These are phyloP conservation scores for Bombus polaris DNA, from an alignment of 1,140 invertebrate genomes.

Conservation along the genomic window DNA sequence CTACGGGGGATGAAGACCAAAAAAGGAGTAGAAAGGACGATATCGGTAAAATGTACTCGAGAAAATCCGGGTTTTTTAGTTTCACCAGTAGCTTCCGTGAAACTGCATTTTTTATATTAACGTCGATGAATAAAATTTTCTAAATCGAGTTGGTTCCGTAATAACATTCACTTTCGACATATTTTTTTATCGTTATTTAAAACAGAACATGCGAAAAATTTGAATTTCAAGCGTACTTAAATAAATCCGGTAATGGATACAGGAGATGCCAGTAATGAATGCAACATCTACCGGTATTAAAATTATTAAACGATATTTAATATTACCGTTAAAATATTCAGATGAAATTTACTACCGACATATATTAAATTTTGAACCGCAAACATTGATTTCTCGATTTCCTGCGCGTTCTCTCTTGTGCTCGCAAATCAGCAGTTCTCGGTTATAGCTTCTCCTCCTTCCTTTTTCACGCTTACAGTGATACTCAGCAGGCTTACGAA, in stretches of 20 bases:
- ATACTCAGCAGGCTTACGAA: slow-evolving; percentile 2
- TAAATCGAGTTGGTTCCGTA: neutral
- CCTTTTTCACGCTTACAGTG: neutral
- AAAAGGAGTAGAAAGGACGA: neutral
- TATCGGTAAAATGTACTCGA: slow-evolving; percentile 33
- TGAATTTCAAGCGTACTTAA: neutral
- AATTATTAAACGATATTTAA: neutral
- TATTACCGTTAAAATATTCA: neutral
- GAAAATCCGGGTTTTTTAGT: neutral
- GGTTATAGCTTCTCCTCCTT: neutral
- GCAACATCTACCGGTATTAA: neutral
- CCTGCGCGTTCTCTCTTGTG: neutral
- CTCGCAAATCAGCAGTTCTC: neutral
- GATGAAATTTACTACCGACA: neutral
- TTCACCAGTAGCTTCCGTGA: neutral
- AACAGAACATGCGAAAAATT: neutral
- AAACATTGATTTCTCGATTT: neutral
- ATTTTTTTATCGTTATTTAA: neutral
- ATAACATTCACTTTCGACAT: neutral
- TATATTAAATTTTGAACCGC: neutral
- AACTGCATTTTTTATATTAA: slow-evolving; percentile 3
- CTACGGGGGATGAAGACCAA: neutral
- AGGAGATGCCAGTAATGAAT: neutral
- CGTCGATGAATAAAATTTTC: neutral
- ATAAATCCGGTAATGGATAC: neutral